Evolutionary conservation across 2,797 vertebrate species (phyloP).

Genomic region (Argentina silus): DNA sequence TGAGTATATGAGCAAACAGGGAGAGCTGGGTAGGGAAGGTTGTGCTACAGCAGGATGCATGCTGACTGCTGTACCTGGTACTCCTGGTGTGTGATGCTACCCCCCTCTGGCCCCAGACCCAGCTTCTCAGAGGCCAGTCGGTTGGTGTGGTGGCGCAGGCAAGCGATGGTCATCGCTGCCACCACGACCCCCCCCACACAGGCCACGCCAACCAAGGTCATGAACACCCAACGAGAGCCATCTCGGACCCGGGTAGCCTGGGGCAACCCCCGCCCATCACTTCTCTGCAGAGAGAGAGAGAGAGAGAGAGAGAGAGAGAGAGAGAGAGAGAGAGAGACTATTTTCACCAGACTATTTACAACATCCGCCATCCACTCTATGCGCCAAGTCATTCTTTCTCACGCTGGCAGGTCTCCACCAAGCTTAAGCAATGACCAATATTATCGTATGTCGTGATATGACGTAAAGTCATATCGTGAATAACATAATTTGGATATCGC

Average conservation of each 20-base stretch:
- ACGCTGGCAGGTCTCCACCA: too few relatives aligned
- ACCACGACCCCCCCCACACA: constrained; percentile 85
- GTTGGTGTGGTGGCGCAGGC: constrained; percentile 86
- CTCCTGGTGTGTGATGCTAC: constrained; percentile 87
- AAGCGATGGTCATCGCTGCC: constrained; percentile 81
- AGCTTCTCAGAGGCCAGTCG: constrained; percentile 88
- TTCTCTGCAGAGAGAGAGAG: constrained; percentile 69
- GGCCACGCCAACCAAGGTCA: constrained; percentile 86
- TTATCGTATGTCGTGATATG: too few relatives aligned
- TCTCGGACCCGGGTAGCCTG: constrained; percentile 72
- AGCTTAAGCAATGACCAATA: too few relatives aligned
- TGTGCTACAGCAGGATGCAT: not conserved
- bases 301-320: not conserved
- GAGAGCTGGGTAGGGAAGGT: not conserved
- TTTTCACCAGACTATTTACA: not conserved
- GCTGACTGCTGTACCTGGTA: constrained; percentile 84
- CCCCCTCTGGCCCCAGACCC: constrained; percentile 88
- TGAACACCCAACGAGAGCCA: constrained; percentile 82
- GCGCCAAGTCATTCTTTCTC: too few relatives aligned
- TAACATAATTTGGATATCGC: not conserved
- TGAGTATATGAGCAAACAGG: too few relatives aligned
- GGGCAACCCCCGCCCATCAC: constrained; percentile 73
- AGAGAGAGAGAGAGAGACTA: not conserved
- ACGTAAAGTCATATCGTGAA: too few relatives aligned
- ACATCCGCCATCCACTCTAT: too few relatives aligned